A percentile compares a stretch with the other conserved stretches of the same genome.
Evolutionary conservation across 1,140 invertebrate genomes (phyloP).

Genomic region (Calephelis nemesis): DNA sequence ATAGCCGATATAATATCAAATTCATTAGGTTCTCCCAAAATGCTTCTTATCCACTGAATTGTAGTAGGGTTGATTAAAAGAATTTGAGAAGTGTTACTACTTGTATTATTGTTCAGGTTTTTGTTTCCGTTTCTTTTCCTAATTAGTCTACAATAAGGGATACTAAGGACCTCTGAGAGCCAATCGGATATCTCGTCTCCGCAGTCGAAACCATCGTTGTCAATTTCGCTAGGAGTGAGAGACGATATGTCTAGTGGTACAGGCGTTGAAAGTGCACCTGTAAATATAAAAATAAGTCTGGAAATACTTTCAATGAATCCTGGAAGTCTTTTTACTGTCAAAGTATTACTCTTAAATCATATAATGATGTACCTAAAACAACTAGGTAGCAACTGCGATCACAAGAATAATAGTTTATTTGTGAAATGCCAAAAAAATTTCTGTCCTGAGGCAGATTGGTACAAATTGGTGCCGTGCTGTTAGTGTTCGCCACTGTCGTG

Average conservation of each 20-base stretch:
- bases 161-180: background rate
- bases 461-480: no score
- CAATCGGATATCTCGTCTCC: slow-evolving; percentile 19
- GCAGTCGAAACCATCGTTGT: slow-evolving; percentile 13
- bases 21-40: background rate
- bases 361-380: no score
- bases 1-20: background rate
- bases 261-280: slow-evolving; percentile 4
- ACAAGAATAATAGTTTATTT: no score
- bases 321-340: no score
- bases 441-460: no score
- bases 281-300: background rate
- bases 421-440: no score
- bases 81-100: background rate
- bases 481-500: no score
- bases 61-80: background rate
- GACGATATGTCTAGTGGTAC: slow-evolving; percentile 9
- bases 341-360: no score
- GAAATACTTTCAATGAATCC: no score
- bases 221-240: background rate
- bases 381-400: no score
- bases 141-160: slow-evolving; percentile 15
- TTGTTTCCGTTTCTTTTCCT: background rate
- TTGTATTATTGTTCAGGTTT: background rate
- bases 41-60: background rate